Evolutionary conservation across 2,113 vertebrate species (phyloP).

Genomic region (Irena cyanogastra): DNA sequence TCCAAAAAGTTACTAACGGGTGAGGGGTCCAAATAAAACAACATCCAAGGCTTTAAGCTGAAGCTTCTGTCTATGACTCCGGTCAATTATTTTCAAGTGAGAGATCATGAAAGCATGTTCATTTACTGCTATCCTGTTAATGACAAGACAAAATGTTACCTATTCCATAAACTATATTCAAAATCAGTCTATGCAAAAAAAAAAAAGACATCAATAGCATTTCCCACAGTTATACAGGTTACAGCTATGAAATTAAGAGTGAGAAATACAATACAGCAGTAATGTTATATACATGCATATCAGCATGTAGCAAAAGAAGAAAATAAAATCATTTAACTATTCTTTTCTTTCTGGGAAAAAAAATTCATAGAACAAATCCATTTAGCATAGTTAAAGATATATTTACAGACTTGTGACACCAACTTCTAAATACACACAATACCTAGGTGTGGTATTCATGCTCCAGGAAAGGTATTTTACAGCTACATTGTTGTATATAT

Average conservation of each 20-base stretch:
- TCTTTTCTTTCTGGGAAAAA: background rate
- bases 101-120: constrained; percentile 90
- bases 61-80: constrained; percentile 95
- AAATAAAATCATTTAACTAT: background rate
- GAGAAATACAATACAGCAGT: background rate
- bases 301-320: background rate
- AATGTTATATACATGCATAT: background rate
- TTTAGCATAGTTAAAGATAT: background rate
- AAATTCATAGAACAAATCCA: background rate
- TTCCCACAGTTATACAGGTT: background rate
- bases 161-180: background rate
- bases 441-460: background rate
- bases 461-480: background rate
- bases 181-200: background rate
- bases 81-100: constrained; percentile 93
- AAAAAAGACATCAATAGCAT: background rate
- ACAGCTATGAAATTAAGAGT: background rate
- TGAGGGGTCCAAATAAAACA: constrained; percentile 92
- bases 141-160: background rate
- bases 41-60: constrained; percentile 96
- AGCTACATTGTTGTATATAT: background rate
- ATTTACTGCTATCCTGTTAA: constrained; percentile 92
- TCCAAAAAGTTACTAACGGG: constrained; percentile 80
- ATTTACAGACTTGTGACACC: background rate
- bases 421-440: background rate